Evolutionary conservation across 2,888 invertebrate genomes (phyloP), one percentile per base, ranked within the genome.

Genomic region (Pachymerium ferrugineum): DNA sequence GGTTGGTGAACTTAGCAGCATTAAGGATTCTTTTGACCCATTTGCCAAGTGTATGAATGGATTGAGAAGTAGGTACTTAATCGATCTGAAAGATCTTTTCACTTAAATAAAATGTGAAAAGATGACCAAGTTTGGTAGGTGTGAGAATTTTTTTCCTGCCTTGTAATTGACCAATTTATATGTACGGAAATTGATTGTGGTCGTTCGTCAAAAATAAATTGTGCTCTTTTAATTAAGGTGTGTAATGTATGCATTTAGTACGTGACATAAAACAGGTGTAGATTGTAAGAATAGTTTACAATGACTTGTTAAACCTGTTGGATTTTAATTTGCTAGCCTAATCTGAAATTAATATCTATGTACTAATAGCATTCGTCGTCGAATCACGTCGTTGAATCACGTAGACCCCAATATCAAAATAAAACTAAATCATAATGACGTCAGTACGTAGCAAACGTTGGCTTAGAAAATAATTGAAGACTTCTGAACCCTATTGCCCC

Each of bases 11-110:
- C 62, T n/a, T 62, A 12, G 62, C n/a, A n/a, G n/a, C 28, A 10
- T 22, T 62, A 62, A 62, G 62, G 28, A 62, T 62, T 62, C 62
- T 62, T 62, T 62, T 62, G 62, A 62, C 62, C 62, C 62, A 62
- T 62, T 62, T 62, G 12, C 62, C 3, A 28, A 1, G 25, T 14
- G 2, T 62, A 62, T 62, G 62, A 62, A 62, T 62, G 62, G 62
- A 28, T n/a, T n/a, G n/a, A n/a, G n/a, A n/a, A n/a, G n/a, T n/a
- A n/a, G n/a, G n/a, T n/a, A n/a, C 62, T 25, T 25, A 62, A 62
- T 62, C 62, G 62, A 62, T 28, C 1, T 28, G 28, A 62, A 38
- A 62, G 25, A 62, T 62, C 62, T 62, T 62, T 25, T 6, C 6
- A 54, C 25, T 54, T 54, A 5, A 54, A 54, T 54, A 25, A 54